Evolutionary conservation across 2,797 vertebrate genomes (phyloP).

Genomic region (Gambelia wislizenii): DNA sequence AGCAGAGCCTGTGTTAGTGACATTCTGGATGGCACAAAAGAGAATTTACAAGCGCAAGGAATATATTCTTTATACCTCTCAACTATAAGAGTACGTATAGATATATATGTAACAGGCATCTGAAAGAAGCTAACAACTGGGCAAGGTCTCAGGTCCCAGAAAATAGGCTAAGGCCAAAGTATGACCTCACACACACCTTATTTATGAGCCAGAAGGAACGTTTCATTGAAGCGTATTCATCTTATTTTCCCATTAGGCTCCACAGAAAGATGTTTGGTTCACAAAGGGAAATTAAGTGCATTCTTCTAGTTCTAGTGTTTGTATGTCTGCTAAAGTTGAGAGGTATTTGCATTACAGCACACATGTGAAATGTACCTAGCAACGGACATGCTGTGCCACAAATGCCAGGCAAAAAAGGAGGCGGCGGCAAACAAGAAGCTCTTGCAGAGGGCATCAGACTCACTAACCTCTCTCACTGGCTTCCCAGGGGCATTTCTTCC

Average conservation of each 20-base stretch:
- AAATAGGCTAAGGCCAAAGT: constrained; percentile 9
- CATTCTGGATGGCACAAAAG: constrained; percentile 47
- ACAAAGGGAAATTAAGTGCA: constrained; percentile 42
- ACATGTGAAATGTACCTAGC: constrained; percentile 71
- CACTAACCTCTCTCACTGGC: constrained; percentile 97
- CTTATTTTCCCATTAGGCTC: constrained; percentile 19
- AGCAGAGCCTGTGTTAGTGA: constrained; percentile 64
- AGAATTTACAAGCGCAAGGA: constrained; percentile 48
- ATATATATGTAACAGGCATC: background rate
- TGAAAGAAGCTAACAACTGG: background rate
- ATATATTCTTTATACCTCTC: constrained; percentile 70
- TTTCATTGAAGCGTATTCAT: constrained; percentile 47
- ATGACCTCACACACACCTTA: constrained; percentile 26
- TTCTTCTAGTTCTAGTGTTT: constrained; percentile 38
- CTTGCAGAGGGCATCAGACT: constrained; percentile 80
- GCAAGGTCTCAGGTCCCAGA: background rate
- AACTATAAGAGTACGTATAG: constrained; percentile 42
- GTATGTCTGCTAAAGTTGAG: constrained; percentile 72
- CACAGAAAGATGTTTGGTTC: constrained; percentile 41
- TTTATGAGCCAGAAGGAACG: constrained; percentile 37
- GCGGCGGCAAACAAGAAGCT: constrained; percentile 83
- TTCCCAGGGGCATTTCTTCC: constrained; percentile 94
- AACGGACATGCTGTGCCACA: constrained; percentile 75
- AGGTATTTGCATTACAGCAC: constrained; percentile 72
- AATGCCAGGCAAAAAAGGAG: constrained; percentile 80